Evolutionary conservation across 2,888 invertebrate species (phyloP), one percentile per base, ranked within the genome.

Genomic region (Fissipunctia ypsillon): DNA sequence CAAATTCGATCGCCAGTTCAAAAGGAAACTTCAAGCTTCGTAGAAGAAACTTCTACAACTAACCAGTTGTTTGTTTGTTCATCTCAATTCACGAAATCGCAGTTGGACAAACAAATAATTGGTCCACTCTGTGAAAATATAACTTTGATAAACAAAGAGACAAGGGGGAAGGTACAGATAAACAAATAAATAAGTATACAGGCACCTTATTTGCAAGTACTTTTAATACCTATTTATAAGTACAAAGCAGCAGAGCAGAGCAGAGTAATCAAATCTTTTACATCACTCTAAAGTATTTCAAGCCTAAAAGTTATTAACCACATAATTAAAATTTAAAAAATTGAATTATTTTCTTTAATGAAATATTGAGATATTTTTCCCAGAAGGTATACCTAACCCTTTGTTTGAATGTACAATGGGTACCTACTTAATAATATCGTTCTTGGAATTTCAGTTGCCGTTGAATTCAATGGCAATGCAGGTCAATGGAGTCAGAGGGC

Each of bases 31-130:
- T 59, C 10, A 35, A 59, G 56, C 25, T 57, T 63, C 31, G 35
- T 65, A 45, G 41, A 61, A 57, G 38, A 68, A 76, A 59, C 63
- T 76, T 79, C 66, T 59, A 69, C 67, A 71, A 69, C 50, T 59
- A 72, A 57, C 66, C 71, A 74, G 70, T 83, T 86, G 77, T 82
- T 86, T 81, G 80, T 84, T 54, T 43, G 43, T 85, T 76, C 64
- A 65, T 78, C 69, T 73, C 64, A 43, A 78, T 80, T 76, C 69
- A 43, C 56, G n/a, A 57, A 79, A 83, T 78, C 69, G 57, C 25
- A 71, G 74, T 82, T 83, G 60, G 43, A 68, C 73, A 61, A 73
- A 78, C 67, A 74, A 76, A 78, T 84, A 83, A 84, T 85, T 83
- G 70, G 76, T 72, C 76, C 70, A 74, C 77, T 68, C 60, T 69